These are phyloP conservation scores for Ectropis grisescens DNA, from an alignment of 1,140 invertebrate species.

Conservation along the genomic window DNA sequence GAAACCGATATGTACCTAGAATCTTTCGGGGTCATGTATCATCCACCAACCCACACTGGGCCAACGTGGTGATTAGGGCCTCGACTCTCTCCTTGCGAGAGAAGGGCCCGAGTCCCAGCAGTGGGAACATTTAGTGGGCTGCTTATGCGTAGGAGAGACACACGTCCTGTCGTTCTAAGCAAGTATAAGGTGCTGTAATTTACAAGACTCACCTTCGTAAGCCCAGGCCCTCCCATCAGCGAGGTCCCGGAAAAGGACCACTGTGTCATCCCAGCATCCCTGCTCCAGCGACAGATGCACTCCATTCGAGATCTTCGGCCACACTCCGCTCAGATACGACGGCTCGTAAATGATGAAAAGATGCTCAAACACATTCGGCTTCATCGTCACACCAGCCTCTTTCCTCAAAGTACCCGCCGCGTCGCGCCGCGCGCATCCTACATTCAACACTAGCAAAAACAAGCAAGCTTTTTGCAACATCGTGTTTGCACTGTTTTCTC, in stretches of 20 bases:
- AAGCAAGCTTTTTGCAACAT: constrained; percentile 16
- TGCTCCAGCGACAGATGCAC: constrained; percentile 46
- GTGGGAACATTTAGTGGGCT: too few species aligned
- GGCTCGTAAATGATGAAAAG: constrained; percentile 59
- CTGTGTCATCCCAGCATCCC: constrained; percentile 50
- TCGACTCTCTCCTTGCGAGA: too few species aligned
- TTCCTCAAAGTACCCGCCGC: constrained; percentile 14
- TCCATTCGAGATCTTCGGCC: constrained; percentile 62
- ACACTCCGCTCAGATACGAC: constrained; percentile 56
- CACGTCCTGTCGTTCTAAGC: too few species aligned
- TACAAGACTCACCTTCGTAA: constrained; percentile 55
- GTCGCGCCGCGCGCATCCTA: constrained; percentile 16
- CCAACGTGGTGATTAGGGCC: too few species aligned
- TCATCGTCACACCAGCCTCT: too few species aligned
- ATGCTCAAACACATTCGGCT: constrained; percentile 52
- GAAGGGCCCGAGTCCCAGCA: too few species aligned
- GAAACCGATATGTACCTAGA: too few species aligned
- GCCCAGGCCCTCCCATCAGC: constrained; percentile 57
- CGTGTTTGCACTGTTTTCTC: too few species aligned
- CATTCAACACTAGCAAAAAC: constrained; percentile 24
- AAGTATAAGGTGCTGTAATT: too few species aligned
- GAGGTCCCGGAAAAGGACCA: constrained; percentile 50
- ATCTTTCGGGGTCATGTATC: too few species aligned
- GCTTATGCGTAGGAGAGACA: too few species aligned
- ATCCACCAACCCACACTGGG: too few species aligned